Evolutionary conservation across 1,140 invertebrate species (phyloP).

Genomic region (Nephotettix cincticeps): DNA sequence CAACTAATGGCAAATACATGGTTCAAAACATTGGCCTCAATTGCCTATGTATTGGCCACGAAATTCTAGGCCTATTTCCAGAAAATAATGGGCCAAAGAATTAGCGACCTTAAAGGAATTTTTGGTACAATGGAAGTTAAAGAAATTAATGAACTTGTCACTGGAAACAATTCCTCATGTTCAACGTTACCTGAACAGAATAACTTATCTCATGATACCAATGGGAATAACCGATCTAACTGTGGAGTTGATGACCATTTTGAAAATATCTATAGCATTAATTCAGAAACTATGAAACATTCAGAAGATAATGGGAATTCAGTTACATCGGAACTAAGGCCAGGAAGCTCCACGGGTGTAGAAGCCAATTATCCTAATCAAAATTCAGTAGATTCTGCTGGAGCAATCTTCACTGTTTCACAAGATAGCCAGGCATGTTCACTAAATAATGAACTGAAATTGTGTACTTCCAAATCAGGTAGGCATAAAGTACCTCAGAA

Average conservation of each 20-base stretch:
- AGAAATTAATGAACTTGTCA: slow-evolving; percentile 35
- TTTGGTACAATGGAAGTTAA: slow-evolving; percentile 40
- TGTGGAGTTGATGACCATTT: slow-evolving; percentile 37
- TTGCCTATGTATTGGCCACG: background rate
- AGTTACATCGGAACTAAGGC: background rate
- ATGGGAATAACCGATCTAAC: slow-evolving; percentile 32
- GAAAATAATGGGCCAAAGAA: slow-evolving; percentile 42
- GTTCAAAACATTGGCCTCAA: no score
- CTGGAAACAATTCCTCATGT: slow-evolving; percentile 28
- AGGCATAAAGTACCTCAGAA: slow-evolving; percentile 27
- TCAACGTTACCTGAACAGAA: slow-evolving; percentile 7
- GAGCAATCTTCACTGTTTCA: background rate
- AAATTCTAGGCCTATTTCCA: background rate
- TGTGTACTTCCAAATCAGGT: slow-evolving; percentile 24
- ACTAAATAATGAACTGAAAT: slow-evolving; percentile 15
- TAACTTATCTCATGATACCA: slow-evolving; percentile 25
- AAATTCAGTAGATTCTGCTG: background rate
- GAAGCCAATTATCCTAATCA: background rate
- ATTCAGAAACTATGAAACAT: slow-evolving; percentile 30
- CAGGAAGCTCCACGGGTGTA: background rate
- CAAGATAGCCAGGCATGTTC: background rate
- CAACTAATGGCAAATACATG: no score
- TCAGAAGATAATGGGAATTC: slow-evolving; percentile 30
- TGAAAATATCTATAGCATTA: slow-evolving; percentile 39
- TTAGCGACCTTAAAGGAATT: slow-evolving; percentile 40